These are phyloP conservation scores for Brachyistius frenatus DNA, from an alignment of 2,113 vertebrate species.

Conservation along the genomic window DNA sequence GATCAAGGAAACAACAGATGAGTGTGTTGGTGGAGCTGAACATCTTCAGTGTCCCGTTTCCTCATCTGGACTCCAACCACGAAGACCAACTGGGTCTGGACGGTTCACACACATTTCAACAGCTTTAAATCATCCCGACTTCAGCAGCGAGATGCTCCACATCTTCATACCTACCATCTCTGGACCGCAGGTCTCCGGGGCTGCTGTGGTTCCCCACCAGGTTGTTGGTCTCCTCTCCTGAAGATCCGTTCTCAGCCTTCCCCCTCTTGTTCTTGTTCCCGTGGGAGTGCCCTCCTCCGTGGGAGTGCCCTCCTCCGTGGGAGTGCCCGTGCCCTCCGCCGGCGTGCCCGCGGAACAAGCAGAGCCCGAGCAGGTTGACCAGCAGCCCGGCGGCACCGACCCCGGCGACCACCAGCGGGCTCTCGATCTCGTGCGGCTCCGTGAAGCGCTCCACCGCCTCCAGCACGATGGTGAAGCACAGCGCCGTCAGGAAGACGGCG, in stretches of 20 bases:
- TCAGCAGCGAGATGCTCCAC: background rate
- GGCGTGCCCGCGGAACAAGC: constrained; percentile 93
- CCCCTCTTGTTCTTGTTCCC: constrained; percentile 75
- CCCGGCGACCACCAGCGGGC: constrained; percentile 87
- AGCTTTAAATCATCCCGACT: background rate
- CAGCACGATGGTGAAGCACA: constrained; percentile 97
- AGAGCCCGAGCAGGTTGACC: constrained; percentile 95
- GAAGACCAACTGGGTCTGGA: constrained; percentile 19
- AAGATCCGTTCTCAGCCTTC: constrained; percentile 70
- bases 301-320: constrained; percentile 76
- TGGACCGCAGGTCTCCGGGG: constrained; percentile 84
- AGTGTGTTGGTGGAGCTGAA: constrained; percentile 11
- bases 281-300: constrained; percentile 83
- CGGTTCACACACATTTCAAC: background rate
- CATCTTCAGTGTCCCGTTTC: constrained; percentile 20
- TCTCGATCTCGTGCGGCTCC: constrained; percentile 93
- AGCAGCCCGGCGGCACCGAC: constrained; percentile 93
- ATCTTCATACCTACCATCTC: constrained; percentile 61
- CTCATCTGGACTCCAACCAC: constrained; percentile 47
- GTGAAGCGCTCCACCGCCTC: constrained; percentile 96
- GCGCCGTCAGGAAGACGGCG: constrained; percentile 96
- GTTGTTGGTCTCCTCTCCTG: constrained; percentile 94
- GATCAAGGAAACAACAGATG: background rate
- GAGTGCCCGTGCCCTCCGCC: constrained; percentile 90
- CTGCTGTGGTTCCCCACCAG: constrained; percentile 89